These are phyloP conservation scores for Eretmocerus hayati DNA, from an alignment of 2,888 invertebrate species.

Conservation along the genomic window DNA sequence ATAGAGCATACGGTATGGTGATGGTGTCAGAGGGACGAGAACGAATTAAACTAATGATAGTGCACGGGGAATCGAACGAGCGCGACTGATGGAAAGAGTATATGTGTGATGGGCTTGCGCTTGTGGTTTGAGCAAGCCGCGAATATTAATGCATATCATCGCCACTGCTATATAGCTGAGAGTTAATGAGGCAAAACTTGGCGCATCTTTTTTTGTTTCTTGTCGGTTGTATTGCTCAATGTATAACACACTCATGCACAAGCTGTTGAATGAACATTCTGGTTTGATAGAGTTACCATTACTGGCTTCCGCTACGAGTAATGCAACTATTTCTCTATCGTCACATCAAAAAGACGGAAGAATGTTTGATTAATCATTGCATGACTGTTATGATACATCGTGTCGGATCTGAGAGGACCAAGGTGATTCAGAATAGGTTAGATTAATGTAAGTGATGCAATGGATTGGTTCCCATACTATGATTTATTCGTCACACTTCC, in stretches of 20 bases:
- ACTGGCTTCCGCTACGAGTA: no score
- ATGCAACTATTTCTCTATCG: no score
- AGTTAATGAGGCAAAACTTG: constrained; percentile 20
- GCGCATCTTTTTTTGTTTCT: background rate
- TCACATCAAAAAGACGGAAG: no score
- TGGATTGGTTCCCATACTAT: no score
- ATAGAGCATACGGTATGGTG: no score
- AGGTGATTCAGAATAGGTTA: no score
- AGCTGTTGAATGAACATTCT: background rate
- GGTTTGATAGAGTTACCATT: no score
- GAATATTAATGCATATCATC: constrained; percentile 3
- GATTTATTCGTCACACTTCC: no score
- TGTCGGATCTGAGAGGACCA: no score
- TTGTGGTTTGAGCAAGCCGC: constrained; percentile 11
- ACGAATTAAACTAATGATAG: constrained; percentile 24
- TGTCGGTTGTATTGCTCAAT: background rate
- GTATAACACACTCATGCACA: background rate
- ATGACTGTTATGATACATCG: no score
- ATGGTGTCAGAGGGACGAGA: constrained; percentile 4
- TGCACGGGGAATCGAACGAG: constrained; percentile 5
- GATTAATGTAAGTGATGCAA: no score
- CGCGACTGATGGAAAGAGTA: constrained; percentile 16
- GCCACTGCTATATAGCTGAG: constrained; percentile 19
- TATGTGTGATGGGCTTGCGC: background rate
- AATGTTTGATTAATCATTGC: no score